A percentile compares a stretch with the other conserved stretches of the same genome.
Evolutionary conservation across 1,140 invertebrate species (phyloP).

Genomic region (Mya arenaria): DNA sequence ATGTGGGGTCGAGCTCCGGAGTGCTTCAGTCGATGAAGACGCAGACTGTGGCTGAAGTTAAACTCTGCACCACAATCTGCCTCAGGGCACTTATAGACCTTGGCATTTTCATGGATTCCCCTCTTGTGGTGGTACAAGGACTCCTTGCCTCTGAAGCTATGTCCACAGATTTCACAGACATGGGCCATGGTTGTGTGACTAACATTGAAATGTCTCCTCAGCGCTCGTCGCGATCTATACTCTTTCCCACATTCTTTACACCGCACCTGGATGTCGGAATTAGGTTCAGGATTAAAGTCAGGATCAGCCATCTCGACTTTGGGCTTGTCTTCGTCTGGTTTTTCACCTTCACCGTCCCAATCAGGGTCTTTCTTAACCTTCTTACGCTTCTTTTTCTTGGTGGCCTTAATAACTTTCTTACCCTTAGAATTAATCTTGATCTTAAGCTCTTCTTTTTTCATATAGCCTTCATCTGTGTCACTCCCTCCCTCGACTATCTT

Average conservation of each 20-base stretch:
- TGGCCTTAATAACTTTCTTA: neutral
- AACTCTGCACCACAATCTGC: slow-evolving; percentile 82
- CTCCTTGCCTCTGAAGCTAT: slow-evolving; percentile 83
- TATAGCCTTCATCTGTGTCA: neutral
- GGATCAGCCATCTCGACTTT: slow-evolving; percentile 3
- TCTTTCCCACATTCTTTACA: slow-evolving; percentile 92
- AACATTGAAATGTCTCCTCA: slow-evolving; percentile 94
- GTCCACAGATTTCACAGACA: slow-evolving; percentile 83
- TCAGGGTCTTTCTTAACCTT: slow-evolving; percentile 30
- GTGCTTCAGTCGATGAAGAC: slow-evolving; percentile 83
- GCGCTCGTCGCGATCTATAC: slow-evolving; percentile 94
- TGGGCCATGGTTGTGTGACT: slow-evolving; percentile 84
- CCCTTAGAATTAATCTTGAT: neutral
- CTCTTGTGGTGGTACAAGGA: slow-evolving; percentile 82
- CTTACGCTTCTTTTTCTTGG: slow-evolving; percentile 7
- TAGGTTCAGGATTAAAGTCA: neutral
- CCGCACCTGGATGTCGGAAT: slow-evolving; percentile 21
- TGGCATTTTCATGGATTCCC: slow-evolving; percentile 80
- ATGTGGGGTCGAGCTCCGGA: slow-evolving; percentile 82
- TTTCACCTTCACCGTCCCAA: slow-evolving; percentile 17
- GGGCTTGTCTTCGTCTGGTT: slow-evolving; percentile 29
- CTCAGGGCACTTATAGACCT: slow-evolving; percentile 84
- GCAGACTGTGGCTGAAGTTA: slow-evolving; percentile 83
- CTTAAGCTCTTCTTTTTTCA: neutral
- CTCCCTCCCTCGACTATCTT: neutral